Evolutionary conservation across 2,113 vertebrate species (phyloP).

Genomic region (Limanda limanda): DNA sequence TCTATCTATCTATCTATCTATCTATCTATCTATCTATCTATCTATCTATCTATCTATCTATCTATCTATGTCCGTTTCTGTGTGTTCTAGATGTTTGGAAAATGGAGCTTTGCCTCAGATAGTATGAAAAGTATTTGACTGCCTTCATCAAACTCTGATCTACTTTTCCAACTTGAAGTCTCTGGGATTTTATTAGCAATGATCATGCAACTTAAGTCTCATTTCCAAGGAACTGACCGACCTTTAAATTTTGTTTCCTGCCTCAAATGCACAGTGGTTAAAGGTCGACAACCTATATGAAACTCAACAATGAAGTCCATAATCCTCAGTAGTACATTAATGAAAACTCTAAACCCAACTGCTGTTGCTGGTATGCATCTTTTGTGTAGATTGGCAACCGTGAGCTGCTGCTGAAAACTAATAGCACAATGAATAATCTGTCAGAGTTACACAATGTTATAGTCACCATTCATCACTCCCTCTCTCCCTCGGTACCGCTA

Average conservation of each 20-base stretch:
- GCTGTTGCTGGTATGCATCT: conserved; percentile 66
- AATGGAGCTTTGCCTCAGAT: background rate
- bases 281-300: conserved; percentile 68
- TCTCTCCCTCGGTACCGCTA: conserved; percentile 25
- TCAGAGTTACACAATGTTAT: conserved; percentile 76
- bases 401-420: conserved; percentile 71
- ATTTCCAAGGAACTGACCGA: conserved; percentile 54
- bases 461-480: conserved; percentile 69
- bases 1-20: background rate
- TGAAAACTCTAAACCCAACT: conserved; percentile 66
- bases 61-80: background rate
- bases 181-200: conserved; percentile 55
- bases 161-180: conserved; percentile 33
- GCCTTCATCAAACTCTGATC: conserved; percentile 30
- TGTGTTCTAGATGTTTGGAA: background rate
- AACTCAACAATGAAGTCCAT: conserved; percentile 60
- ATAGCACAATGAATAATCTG: conserved; percentile 75
- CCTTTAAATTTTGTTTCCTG: conserved; percentile 52
- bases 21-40: background rate
- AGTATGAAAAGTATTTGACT: conserved; percentile 1
- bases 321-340: conserved; percentile 69
- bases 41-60: background rate
- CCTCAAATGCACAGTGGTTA: conserved; percentile 45
- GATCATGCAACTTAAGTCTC: conserved; percentile 38
- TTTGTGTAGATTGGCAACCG: conserved; percentile 77